These are phyloP conservation scores for Choreutis nemorana DNA, from an alignment of 2,888 invertebrate genomes.

Conservation along the genomic window DNA sequence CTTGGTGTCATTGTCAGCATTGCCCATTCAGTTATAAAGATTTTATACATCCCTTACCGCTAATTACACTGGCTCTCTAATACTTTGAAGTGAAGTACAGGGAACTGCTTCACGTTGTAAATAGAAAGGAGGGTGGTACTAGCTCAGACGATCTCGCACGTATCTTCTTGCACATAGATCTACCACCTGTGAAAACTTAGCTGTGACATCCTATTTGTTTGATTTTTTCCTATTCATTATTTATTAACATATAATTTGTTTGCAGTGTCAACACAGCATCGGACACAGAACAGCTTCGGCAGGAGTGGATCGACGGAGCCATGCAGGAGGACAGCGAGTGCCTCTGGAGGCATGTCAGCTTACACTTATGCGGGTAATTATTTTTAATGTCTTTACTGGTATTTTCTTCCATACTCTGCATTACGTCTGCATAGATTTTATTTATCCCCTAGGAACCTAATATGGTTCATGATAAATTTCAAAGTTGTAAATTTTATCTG, in stretches of 20 bases:
- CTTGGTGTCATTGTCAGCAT: no score
- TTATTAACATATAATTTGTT: conserved; percentile 7
- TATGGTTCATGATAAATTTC: no score
- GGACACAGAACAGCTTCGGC: conserved; percentile 35
- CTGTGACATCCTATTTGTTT: conserved; percentile 5
- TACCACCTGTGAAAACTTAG: neutral
- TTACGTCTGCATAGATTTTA: neutral
- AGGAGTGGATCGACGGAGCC: conserved; percentile 57
- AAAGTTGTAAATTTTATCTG: no score
- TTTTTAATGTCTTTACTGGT: conserved; percentile 1
- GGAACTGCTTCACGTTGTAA: no score
- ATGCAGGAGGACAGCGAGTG: conserved; percentile 60
- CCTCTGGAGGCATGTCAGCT: conserved; percentile 52
- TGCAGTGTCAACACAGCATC: conserved; percentile 44
- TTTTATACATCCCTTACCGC: no score
- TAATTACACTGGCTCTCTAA: no score
- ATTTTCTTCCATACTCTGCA: conserved; percentile 1
- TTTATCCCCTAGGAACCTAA: no score
- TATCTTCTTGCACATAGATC: no score
- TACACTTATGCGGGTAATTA: conserved; percentile 49
- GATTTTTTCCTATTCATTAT: conserved; percentile 1
- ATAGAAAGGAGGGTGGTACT: no score
- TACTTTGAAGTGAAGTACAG: no score
- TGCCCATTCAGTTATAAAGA: no score
- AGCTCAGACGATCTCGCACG: no score